Conservation (phyloP, 2,113 vertebrate genomes). For the Lutjanus erythropterus region DNA sequence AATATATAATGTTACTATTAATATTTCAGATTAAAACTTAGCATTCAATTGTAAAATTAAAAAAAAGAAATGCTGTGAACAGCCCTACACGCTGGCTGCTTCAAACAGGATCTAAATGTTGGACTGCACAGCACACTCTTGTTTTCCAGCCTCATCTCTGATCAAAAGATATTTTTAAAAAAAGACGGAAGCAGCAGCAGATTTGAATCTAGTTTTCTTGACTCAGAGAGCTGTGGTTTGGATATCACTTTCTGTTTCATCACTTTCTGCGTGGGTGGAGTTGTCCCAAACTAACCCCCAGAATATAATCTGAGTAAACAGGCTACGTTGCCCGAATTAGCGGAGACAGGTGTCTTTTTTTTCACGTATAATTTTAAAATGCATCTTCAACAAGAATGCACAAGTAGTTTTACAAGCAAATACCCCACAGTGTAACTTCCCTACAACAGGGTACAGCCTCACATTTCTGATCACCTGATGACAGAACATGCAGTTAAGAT, state of each 20-base stretch:
- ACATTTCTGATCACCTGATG: background rate
- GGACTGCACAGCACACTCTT: background rate
- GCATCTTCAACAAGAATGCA: too few species aligned
- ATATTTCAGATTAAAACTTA: background rate
- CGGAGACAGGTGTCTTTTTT: background rate
- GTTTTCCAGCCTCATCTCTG: background rate
- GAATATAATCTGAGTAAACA: background rate
- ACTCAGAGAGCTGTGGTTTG: background rate
- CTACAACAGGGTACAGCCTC: background rate
- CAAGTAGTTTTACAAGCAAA: background rate
- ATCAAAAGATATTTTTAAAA: background rate
- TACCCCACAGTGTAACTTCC: background rate
- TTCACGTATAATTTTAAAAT: slow-evolving; percentile 4
- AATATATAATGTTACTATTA: background rate
- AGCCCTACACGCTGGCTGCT: background rate
- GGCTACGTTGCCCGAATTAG: too few species aligned
- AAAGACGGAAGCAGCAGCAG: background rate
- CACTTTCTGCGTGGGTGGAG: background rate
- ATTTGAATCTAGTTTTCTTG: background rate
- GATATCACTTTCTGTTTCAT: background rate
- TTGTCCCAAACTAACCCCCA: background rate
- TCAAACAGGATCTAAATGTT: background rate
- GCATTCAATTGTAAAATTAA: background rate
- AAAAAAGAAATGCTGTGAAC: background rate
- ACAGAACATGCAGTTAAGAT: background rate